Percentiles rank a stretch among this genome's conserved stretches.
These are phyloP conservation scores for Bubo scandiacus DNA, from an alignment of 2,113 vertebrate species.

Conservation along the genomic window DNA sequence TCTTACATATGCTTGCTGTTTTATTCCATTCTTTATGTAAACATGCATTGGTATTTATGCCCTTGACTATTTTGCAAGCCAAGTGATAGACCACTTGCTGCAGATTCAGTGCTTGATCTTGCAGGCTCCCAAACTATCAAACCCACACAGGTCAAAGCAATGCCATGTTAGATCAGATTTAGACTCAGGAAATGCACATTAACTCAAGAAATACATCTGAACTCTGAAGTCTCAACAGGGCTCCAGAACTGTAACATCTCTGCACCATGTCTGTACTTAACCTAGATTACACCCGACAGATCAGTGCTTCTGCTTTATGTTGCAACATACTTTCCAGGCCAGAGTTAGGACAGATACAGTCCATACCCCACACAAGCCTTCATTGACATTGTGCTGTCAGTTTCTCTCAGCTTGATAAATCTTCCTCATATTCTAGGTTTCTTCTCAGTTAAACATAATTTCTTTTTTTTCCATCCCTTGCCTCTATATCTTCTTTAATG, in stretches of 20 bases:
- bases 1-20: background rate
- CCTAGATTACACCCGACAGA: slow-evolving; percentile 9
- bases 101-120: background rate
- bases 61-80: background rate
- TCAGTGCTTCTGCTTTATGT: background rate
- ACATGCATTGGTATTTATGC: background rate
- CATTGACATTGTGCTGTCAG: background rate
- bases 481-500: background rate
- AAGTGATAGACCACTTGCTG: background rate
- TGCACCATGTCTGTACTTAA: background rate
- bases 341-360: background rate
- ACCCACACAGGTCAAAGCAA: background rate
- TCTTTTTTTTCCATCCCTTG: background rate
- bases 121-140: background rate
- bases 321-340: background rate
- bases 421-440: background rate
- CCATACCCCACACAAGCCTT: too few species aligned
- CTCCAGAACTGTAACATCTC: background rate
- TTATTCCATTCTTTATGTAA: background rate
- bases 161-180: background rate
- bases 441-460: background rate
- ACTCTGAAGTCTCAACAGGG: background rate
- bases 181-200: background rate
- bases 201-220: background rate
- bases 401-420: background rate